Percentiles rank a stretch among this genome's conserved stretches.
These are phyloP conservation scores for Neodon shergylaensis DNA, from an alignment of 2,113 vertebrate genomes.

Conservation along the genomic window DNA sequence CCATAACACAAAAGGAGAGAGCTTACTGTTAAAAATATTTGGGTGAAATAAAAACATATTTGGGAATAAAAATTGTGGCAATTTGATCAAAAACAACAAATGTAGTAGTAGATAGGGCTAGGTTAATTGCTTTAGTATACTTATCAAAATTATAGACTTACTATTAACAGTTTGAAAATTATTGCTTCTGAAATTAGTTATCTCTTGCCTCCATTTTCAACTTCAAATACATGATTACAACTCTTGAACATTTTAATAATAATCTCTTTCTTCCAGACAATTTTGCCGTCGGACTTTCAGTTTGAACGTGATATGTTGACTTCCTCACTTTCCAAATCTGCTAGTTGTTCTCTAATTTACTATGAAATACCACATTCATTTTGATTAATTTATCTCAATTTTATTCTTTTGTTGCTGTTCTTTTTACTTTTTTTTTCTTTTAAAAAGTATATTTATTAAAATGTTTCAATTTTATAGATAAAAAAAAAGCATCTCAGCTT, in stretches of 20 bases:
- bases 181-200: not conserved
- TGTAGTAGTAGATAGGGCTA: not conserved
- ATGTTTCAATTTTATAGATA: constrained; percentile 37
- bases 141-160: not conserved
- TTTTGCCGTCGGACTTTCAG: not conserved
- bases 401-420: not conserved
- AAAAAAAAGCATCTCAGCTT: not conserved
- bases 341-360: too few relatives aligned
- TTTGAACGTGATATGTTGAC: not conserved
- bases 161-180: not conserved
- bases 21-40: not conserved
- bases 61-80: not conserved
- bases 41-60: not conserved
- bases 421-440: not conserved
- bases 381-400: not conserved
- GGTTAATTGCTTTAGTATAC: not conserved
- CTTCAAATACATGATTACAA: not conserved
- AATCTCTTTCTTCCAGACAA: not conserved
- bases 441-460: constrained; percentile 47
- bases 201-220: not conserved
- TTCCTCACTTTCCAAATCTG: not conserved
- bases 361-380: not conserved
- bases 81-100: not conserved
- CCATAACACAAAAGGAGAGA: not conserved
- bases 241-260: not conserved